Percentiles rank a stretch among this genome's conserved stretches.
Conservation (phyloP, 2,113 vertebrate species). For the Rhadina sibilatrix region DNA sequence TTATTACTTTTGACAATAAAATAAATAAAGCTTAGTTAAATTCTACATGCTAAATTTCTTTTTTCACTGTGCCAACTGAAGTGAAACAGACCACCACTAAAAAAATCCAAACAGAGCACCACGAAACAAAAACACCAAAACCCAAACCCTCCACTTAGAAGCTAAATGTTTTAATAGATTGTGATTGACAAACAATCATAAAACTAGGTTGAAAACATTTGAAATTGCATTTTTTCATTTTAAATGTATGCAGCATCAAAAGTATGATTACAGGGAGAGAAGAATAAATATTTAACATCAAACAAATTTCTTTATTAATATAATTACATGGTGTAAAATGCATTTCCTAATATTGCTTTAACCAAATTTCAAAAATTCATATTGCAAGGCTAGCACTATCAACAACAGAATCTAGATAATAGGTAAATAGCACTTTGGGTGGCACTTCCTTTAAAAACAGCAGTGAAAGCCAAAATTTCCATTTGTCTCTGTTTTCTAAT, state of each 20-base stretch:
- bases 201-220: constrained; percentile 1
- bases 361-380: constrained; percentile 26
- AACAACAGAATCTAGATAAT: constrained; percentile 43
- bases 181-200: constrained; percentile 32
- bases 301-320: constrained; percentile 59
- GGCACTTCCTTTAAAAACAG: constrained; percentile 50
- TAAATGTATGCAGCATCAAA: constrained; percentile 12
- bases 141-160: background rate
- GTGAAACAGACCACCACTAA: background rate
- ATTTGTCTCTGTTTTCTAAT: constrained; percentile 57
- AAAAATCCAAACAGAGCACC: background rate
- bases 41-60: constrained; percentile 43
- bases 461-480: constrained; percentile 47
- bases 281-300: constrained; percentile 65
- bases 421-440: constrained; percentile 50
- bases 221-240: constrained; percentile 16
- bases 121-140: background rate
- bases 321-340: constrained; percentile 33
- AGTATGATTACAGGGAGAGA: constrained; percentile 12
- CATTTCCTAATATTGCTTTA: constrained; percentile 26
- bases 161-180: constrained; percentile 6
- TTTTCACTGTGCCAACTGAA: constrained; percentile 21
- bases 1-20: constrained; percentile 66
- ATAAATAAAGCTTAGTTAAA: constrained; percentile 65
- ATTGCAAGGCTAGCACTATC: constrained; percentile 5